phyloP scores from a whole-genome alignment of 2,113 vertebrate species.

The Clinocottus analis region DNA sequence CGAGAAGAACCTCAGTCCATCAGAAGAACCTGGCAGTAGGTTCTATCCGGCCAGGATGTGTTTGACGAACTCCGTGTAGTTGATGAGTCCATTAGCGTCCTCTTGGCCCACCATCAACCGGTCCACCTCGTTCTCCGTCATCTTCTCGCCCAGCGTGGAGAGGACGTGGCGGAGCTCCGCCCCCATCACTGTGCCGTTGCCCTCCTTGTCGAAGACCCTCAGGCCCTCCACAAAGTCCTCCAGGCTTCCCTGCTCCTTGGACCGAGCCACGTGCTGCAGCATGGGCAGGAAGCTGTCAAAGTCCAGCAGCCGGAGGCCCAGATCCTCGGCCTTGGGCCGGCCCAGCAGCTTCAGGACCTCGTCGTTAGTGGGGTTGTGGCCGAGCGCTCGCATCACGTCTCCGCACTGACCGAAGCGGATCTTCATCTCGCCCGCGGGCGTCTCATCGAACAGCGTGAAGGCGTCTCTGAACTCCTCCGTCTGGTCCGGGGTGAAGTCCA shows the following conservation, averaged over 20 bases:
- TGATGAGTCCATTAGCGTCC: slow-evolving; percentile 94
- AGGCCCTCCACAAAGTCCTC: slow-evolving; percentile 98
- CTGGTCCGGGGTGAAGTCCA: slow-evolving; percentile 88
- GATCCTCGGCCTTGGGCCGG: slow-evolving; percentile 92
- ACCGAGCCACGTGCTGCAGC: slow-evolving; percentile 92
- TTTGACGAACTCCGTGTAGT: slow-evolving; percentile 94
- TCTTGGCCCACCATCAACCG: slow-evolving; percentile 94
- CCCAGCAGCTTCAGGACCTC: slow-evolving; percentile 94
- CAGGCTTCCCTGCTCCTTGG: slow-evolving; percentile 94
- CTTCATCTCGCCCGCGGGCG: slow-evolving; percentile 91
- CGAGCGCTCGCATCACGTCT: slow-evolving; percentile 92
- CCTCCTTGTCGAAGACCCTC: slow-evolving; percentile 85
- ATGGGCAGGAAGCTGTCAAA: slow-evolving; percentile 96
- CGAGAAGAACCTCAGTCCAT: background rate
- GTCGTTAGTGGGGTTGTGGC: slow-evolving; percentile 96
- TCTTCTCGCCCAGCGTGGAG: slow-evolving; percentile 82
- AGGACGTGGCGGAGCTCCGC: slow-evolving; percentile 73
- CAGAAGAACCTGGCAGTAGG: background rate
- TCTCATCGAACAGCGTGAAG: slow-evolving; percentile 94
- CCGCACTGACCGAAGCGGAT: slow-evolving; percentile 92
- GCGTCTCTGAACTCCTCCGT: slow-evolving; percentile 95
- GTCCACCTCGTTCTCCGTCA: slow-evolving; percentile 88
- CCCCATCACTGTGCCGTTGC: slow-evolving; percentile 77
- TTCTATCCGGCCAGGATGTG: slow-evolving; percentile 87
- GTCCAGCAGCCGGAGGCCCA: slow-evolving; percentile 90